Conservation (phyloP, 2,888 invertebrate species). For the Chorisops tibialis region DNA sequence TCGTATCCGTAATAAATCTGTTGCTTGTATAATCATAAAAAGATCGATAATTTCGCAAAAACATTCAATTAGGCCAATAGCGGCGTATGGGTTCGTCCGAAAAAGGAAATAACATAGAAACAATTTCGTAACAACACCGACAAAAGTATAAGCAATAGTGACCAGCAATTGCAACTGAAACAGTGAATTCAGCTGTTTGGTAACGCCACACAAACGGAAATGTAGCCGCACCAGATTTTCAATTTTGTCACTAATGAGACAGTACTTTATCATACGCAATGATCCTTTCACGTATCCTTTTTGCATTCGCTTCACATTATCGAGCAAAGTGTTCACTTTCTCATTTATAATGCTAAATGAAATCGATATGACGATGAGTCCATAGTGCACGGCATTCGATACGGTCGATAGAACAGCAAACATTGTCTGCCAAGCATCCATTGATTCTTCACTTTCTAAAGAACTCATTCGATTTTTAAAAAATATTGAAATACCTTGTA, state of each 20-base stretch:
- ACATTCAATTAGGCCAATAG: background rate
- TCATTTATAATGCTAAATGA: background rate
- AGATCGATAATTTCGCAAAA: background rate
- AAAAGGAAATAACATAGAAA: background rate
- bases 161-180: background rate
- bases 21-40: too few relatives aligned
- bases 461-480: too few relatives aligned
- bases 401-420: background rate
- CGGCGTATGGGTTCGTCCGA: too few relatives aligned
- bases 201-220: background rate
- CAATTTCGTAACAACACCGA: background rate
- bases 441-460: too few relatives aligned
- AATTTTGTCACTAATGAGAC: background rate
- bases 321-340: background rate
- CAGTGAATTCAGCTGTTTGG: background rate
- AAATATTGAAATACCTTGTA: too few relatives aligned
- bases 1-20: too few relatives aligned
- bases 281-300: background rate
- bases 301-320: background rate
- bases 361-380: background rate
- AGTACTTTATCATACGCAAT: background rate
- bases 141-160: background rate
- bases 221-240: background rate
- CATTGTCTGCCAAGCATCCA: background rate
- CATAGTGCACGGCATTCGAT: background rate